Conservation (phyloP, 2,888 invertebrate genomes). For the Pecten maximus region DNA sequence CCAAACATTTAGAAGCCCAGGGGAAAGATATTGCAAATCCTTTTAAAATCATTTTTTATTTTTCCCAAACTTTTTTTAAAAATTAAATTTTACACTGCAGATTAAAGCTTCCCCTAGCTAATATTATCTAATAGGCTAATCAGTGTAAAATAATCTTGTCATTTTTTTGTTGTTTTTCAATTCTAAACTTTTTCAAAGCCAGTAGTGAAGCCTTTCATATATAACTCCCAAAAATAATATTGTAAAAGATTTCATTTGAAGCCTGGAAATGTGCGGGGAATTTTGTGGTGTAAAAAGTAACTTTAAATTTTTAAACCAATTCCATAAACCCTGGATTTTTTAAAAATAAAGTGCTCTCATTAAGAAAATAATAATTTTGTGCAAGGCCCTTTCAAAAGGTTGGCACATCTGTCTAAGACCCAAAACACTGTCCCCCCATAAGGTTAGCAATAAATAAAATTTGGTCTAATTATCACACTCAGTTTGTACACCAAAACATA, state of each 20-base stretch:
- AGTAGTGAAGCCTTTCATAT: not conserved
- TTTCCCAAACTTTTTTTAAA: not conserved
- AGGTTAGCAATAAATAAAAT: conserved; percentile 15
- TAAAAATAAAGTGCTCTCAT: not conserved
- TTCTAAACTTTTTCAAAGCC: not conserved
- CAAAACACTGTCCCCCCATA: not conserved
- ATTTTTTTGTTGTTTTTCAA: not conserved
- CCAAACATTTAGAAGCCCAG: not conserved
- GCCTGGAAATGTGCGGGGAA: not conserved
- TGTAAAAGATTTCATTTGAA: not conserved
- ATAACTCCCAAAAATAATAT: not conserved
- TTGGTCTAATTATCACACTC: conserved; percentile 19
- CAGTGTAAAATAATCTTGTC: too few relatives aligned
- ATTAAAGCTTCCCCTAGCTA: not conserved
- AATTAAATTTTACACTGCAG: not conserved
- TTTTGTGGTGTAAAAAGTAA: not conserved
- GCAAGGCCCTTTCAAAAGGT: not conserved
- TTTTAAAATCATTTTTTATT: not conserved
- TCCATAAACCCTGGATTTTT: too few relatives aligned
- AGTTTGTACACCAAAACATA: conserved; percentile 2
- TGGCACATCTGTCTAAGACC: not conserved
- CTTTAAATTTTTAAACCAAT: too few relatives aligned
- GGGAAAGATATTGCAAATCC: not conserved
- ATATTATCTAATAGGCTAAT: not conserved
- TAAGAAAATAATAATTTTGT: not conserved